These are phyloP conservation scores for Aldabrachelys gigantea DNA, from an alignment of 2,113 vertebrate genomes.

Conservation along the genomic window DNA sequence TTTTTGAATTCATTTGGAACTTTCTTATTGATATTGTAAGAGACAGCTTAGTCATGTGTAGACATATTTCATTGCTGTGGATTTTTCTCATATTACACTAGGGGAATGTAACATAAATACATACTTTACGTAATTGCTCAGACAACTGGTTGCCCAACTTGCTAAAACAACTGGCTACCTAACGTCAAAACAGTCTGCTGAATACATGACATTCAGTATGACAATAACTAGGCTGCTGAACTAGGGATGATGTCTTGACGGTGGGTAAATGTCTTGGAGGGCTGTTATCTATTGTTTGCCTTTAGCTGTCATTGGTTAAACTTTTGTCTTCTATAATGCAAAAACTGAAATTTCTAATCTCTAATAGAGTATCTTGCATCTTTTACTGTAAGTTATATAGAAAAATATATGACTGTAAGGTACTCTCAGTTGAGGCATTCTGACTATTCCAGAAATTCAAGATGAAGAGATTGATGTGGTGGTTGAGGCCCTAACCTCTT, in stretches of 20 bases:
- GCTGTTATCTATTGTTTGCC: neutral
- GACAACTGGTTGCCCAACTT: neutral
- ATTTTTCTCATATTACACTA: neutral
- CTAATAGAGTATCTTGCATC: neutral
- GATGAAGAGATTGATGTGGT: neutral
- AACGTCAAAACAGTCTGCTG: neutral
- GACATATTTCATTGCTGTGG: neutral
- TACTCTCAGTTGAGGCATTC: neutral
- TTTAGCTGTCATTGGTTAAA: neutral
- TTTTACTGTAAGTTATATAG: neutral
- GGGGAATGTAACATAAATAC: neutral
- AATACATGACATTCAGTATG: neutral
- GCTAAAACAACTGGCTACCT: neutral
- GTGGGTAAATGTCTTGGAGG: fast-evolving
- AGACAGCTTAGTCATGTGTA: neutral
- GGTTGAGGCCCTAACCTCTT: neutral
- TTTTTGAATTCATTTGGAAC: neutral
- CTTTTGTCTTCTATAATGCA: neutral
- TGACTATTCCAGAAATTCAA: neutral
- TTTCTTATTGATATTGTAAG: neutral
- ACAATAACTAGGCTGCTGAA: neutral
- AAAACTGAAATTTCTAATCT: neutral
- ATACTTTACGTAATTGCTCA: neutral
- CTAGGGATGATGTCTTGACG: fast-evolving
- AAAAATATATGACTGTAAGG: neutral